Conservation (phyloP, 1,140 invertebrate species). For the Atta cephalotes region DNA sequence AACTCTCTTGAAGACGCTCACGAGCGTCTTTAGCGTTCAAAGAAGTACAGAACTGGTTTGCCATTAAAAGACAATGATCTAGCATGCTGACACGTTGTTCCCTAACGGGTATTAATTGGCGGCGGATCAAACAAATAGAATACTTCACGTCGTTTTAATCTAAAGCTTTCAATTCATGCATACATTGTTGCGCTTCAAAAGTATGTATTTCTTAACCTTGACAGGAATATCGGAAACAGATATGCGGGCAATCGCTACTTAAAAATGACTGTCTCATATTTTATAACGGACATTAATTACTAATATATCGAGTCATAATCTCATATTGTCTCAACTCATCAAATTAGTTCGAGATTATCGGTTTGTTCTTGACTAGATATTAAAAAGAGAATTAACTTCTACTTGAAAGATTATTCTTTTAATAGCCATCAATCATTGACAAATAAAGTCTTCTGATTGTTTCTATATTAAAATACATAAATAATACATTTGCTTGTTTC, state of each 20-base stretch:
- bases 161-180: conserved; percentile 21
- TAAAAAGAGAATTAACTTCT: not conserved
- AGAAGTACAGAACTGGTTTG: conserved; percentile 11
- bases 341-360: conserved; percentile 6
- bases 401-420: not conserved
- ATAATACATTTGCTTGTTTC: not conserved
- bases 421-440: not conserved
- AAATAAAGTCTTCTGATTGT: not conserved
- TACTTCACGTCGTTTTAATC: conserved; percentile 29
- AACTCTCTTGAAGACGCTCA: not conserved
- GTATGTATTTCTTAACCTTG: conserved; percentile 4
- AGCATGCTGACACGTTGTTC: conserved; percentile 32
- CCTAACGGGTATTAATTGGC: conserved; percentile 39
- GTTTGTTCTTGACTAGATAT: conserved; percentile 2
- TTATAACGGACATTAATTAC: conserved; percentile 43
- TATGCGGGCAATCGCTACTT: conserved; percentile 7
- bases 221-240: conserved; percentile 15
- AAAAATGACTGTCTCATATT: conserved; percentile 28
- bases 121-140: conserved; percentile 51
- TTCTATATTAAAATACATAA: not conserved
- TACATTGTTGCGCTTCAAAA: not conserved
- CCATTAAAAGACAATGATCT: conserved; percentile 45
- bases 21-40: not conserved
- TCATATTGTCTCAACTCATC: conserved; percentile 20
- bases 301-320: not conserved